Conservation (phyloP, 2,888 invertebrate genomes). For the Odontocolon sp. region DNA sequence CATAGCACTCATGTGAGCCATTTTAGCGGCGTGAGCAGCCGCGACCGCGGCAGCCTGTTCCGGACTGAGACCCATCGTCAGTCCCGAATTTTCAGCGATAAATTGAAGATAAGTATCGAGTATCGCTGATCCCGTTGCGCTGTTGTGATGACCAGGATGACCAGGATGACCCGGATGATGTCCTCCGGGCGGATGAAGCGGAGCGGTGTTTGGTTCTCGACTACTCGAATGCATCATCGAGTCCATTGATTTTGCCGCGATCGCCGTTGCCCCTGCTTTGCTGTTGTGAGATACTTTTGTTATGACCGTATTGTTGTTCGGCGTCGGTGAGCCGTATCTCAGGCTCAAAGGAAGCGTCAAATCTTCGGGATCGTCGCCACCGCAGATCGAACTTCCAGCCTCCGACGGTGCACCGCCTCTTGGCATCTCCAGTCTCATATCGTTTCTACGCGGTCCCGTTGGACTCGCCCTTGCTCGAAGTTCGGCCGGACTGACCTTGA, state of each 20-base stretch:
- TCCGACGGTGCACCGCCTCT: conserved; percentile 86
- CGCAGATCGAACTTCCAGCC: conserved; percentile 88
- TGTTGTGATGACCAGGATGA: conserved; percentile 74
- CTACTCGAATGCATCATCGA: conserved; percentile 84
- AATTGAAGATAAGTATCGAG: conserved; percentile 94
- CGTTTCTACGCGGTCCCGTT: conserved; percentile 90
- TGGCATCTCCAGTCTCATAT: conserved; percentile 91
- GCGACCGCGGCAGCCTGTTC: conserved; percentile 85
- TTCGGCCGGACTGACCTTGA: conserved; percentile 92
- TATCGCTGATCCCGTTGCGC: conserved; percentile 86
- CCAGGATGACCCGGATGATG: conserved; percentile 69
- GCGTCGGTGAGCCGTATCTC: conserved; percentile 84
- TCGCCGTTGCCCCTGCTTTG: conserved; percentile 81
- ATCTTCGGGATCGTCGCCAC: conserved; percentile 92
- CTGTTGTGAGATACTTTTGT: conserved; percentile 73
- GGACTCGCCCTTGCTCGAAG: conserved; percentile 92
- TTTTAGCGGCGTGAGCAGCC: conserved; percentile 89
- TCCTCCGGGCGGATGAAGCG: conserved; percentile 78
- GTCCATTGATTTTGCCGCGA: conserved; percentile 86
- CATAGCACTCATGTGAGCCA: conserved; percentile 89
- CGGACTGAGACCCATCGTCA: conserved; percentile 85
- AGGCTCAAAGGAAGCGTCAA: conserved; percentile 86
- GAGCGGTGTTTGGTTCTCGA: conserved; percentile 87
- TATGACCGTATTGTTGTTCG: conserved; percentile 82
- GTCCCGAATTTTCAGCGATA: conserved; percentile 91